These are phyloP conservation scores for Coleophora flavipennella DNA, from an alignment of 2,888 invertebrate genomes.

Conservation along the genomic window DNA sequence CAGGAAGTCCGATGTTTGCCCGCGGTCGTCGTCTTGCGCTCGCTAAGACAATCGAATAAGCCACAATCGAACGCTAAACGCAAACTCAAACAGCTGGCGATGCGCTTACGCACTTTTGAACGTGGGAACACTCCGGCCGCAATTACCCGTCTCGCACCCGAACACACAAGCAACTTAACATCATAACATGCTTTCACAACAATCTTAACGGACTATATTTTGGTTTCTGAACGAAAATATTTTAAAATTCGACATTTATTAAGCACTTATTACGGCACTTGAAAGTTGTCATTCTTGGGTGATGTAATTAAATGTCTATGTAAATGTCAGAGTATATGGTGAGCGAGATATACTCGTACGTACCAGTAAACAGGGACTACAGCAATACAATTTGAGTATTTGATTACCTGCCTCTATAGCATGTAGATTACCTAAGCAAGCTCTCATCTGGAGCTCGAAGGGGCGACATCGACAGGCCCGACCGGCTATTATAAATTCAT, in stretches of 20 bases:
- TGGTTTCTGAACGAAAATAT: slow-evolving; percentile 5
- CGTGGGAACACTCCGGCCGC: slow-evolving; percentile 67
- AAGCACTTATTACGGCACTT: too few relatives aligned
- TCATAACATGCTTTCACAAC: slow-evolving; percentile 19
- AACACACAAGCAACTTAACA: slow-evolving; percentile 27
- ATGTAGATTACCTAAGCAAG: too few relatives aligned
- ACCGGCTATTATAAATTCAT: slow-evolving; percentile 69
- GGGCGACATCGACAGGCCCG: slow-evolving; percentile 39
- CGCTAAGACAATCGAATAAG: slow-evolving; percentile 55
- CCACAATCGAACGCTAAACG: slow-evolving; percentile 71
- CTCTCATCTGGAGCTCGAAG: slow-evolving; percentile 19
- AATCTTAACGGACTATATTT: background rate
- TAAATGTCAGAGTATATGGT: too few relatives aligned
- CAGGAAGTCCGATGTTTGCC: slow-evolving; percentile 59
- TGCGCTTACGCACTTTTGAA: slow-evolving; percentile 47
- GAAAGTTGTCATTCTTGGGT: slow-evolving; percentile 4
- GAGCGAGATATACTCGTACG: too few relatives aligned
- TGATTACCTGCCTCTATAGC: too few relatives aligned
- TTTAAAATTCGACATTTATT: slow-evolving; percentile 8
- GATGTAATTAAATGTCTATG: too few relatives aligned
- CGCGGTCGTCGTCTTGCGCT: slow-evolving; percentile 55
- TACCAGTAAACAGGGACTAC: too few relatives aligned
- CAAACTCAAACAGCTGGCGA: slow-evolving; percentile 49
- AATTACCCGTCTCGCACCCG: slow-evolving; percentile 53
- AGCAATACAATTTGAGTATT: too few relatives aligned